phyloP scores from a whole-genome alignment of 2,797 vertebrate species.

The Enteromius mattozi region DNA sequence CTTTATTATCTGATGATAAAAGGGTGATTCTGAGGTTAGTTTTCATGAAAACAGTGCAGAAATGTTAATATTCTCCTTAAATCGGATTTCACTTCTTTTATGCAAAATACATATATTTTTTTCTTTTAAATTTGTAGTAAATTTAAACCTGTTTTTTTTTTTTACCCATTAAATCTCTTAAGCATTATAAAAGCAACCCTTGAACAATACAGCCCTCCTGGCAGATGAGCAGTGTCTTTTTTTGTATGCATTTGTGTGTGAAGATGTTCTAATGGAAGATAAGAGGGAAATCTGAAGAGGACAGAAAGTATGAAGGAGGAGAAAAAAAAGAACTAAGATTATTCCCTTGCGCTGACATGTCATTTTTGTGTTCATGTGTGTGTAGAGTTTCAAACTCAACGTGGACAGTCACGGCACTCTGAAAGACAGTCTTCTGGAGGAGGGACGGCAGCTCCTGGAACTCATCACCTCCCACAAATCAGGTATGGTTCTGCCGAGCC shows the following conservation, averaged over 20 bases:
- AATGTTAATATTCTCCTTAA: not conserved
- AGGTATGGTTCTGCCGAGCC: slow-evolving; percentile 88
- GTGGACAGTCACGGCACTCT: slow-evolving; percentile 88
- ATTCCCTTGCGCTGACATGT: slow-evolving; percentile 50
- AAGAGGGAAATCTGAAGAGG: slow-evolving; percentile 18
- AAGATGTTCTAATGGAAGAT: slow-evolving; percentile 24
- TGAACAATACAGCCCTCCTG: not conserved
- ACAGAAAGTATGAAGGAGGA: slow-evolving; percentile 14
- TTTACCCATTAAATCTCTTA: not conserved
- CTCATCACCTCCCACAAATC: slow-evolving; percentile 93
- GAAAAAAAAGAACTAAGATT: slow-evolving; percentile 40
- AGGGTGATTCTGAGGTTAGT: not conserved
- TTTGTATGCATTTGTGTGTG: not conserved
- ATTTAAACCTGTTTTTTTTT: not conserved
- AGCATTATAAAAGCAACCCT: not conserved
- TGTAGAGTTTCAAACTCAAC: slow-evolving; percentile 93
- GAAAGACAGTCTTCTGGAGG: slow-evolving; percentile 91
- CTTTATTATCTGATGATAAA: not conserved
- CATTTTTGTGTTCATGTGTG: slow-evolving; percentile 55
- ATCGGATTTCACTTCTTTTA: not conserved
- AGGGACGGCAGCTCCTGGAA: slow-evolving; percentile 89
- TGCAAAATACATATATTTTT: not conserved
- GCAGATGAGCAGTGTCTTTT: not conserved
- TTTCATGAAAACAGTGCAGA: not conserved
- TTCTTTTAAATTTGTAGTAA: not conserved